phyloP scores from a whole-genome alignment of 2,113 vertebrate species.

The Octodon degus region DNA sequence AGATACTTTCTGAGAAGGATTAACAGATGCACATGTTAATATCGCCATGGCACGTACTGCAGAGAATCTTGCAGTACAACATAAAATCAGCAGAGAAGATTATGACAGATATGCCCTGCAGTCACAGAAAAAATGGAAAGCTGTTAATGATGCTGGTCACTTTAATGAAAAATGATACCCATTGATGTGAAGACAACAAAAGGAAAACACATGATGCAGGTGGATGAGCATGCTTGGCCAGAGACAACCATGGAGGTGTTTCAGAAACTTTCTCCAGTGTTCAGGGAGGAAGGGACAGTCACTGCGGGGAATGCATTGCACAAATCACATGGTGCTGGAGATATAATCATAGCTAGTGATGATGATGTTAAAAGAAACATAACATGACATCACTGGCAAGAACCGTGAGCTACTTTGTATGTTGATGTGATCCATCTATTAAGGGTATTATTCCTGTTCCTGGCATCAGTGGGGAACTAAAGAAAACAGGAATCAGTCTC shows the following conservation, averaged over 20 bases:
- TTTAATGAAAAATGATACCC: slow-evolving; percentile 92
- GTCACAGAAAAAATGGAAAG: slow-evolving; percentile 95
- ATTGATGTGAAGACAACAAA: slow-evolving; percentile 95
- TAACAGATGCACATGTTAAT: slow-evolving; percentile 93
- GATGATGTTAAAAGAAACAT: slow-evolving; percentile 92
- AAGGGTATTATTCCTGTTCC: slow-evolving; percentile 84
- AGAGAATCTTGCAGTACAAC: slow-evolving; percentile 95
- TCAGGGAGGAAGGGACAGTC: slow-evolving; percentile 96
- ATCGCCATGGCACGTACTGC: slow-evolving; percentile 95
- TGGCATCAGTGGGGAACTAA: too few relatives aligned
- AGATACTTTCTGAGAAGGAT: slow-evolving; percentile 92
- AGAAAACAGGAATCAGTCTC: too few relatives aligned
- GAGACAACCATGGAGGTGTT: slow-evolving; percentile 94
- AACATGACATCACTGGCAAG: slow-evolving; percentile 95
- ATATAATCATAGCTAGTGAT: slow-evolving; percentile 94
- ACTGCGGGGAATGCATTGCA: slow-evolving; percentile 98
- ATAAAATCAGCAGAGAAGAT: slow-evolving; percentile 92
- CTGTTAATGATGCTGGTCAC: slow-evolving; percentile 92
- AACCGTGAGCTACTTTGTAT: slow-evolving; percentile 92
- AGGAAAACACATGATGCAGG: slow-evolving; percentile 90
- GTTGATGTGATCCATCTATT: slow-evolving; percentile 96
- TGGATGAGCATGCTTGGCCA: slow-evolving; percentile 96
- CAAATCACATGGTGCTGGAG: slow-evolving; percentile 95
- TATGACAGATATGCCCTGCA: slow-evolving; percentile 92
- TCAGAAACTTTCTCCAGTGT: slow-evolving; percentile 92